Conservation (phyloP, 1,140 invertebrate species). For the Calosoma granatense region DNA sequence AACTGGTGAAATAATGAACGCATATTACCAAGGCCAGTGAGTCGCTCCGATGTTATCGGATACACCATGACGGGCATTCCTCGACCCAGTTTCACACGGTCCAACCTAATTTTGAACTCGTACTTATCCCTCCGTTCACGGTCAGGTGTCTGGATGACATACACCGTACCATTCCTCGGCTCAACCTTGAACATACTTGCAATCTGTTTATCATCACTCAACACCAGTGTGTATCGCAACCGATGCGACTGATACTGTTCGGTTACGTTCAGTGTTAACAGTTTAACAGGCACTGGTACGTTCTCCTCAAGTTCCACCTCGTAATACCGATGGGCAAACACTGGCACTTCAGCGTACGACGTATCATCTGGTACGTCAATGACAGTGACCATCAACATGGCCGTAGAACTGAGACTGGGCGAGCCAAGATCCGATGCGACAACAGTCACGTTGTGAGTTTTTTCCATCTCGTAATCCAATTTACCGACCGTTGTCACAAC, state of each 20-base stretch:
- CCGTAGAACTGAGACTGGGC: constrained; percentile 67
- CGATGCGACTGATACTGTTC: constrained; percentile 45
- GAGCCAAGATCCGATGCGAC: constrained; percentile 74
- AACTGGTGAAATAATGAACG: no score
- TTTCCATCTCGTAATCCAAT: constrained; percentile 60
- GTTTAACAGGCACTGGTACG: constrained; percentile 51
- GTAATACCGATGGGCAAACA: constrained; percentile 64
- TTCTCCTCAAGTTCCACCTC: constrained; percentile 71
- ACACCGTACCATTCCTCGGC: constrained; percentile 58
- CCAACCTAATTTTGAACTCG: constrained; percentile 56
- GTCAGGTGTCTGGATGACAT: constrained; percentile 56
- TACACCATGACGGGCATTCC: constrained; percentile 61
- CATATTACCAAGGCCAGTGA: constrained; percentile 53
- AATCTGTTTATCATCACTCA: constrained; percentile 41
- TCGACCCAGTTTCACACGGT: constrained; percentile 50
- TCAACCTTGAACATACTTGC: constrained; percentile 56
- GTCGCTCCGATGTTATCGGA: constrained; percentile 54
- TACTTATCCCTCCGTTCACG: constrained; percentile 53
- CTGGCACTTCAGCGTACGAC: constrained; percentile 40
- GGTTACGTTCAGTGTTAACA: constrained; percentile 59
- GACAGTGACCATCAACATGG: constrained; percentile 56
- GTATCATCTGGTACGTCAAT: constrained; percentile 51
- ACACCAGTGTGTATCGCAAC: constrained; percentile 47
- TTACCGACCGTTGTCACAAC: constrained; percentile 60
- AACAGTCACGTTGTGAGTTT: constrained; percentile 62